Conservation (phyloP, 2,797 vertebrate genomes). For the Siniperca undulata region DNA sequence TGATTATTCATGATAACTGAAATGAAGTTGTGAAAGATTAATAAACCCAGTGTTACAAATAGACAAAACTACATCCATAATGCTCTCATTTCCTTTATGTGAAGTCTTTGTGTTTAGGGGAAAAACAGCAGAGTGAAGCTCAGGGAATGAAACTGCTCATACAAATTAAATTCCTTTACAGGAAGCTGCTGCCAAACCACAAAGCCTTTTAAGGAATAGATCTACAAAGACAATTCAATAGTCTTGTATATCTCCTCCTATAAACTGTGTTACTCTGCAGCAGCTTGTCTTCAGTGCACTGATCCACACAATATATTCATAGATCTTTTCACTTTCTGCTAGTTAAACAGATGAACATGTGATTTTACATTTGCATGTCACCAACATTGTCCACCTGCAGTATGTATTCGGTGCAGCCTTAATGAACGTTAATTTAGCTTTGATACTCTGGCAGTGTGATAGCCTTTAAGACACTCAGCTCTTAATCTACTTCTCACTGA, state of each 20-base stretch:
- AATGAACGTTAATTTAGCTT: background rate
- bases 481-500: background rate
- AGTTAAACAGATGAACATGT: background rate
- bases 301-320: background rate
- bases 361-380: background rate
- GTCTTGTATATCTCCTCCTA: background rate
- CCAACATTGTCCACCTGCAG: background rate
- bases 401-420: background rate
- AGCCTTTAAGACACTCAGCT: background rate
- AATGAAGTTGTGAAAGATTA: background rate
- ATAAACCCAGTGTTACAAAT: background rate
- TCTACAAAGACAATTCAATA: background rate
- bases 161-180: constrained; percentile 7
- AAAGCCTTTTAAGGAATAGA: background rate
- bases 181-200: constrained; percentile 17
- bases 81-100: constrained; percentile 2
- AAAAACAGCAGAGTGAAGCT: background rate
- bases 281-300: background rate
- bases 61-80: background rate
- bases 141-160: background rate
- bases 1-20: background rate
- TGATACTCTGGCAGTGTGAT: background rate
- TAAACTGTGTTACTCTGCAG: background rate
- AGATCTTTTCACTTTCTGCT: background rate
- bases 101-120: background rate